phyloP scores from a whole-genome alignment of 2,888 invertebrate species.

The Himalopsyche japonica region DNA sequence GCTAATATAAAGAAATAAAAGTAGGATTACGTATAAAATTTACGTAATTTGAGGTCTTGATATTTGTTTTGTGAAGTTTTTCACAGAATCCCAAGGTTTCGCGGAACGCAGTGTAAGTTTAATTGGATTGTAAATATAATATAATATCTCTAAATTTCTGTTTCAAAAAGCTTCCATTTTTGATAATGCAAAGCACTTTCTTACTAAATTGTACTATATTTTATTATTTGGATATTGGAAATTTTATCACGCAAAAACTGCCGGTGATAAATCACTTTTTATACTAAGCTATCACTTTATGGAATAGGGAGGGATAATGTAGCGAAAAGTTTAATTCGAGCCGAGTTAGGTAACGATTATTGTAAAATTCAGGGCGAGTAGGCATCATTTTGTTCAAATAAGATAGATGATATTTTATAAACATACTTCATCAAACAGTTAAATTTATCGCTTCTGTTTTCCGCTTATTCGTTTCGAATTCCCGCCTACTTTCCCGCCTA shows the following conservation, averaged over 20 bases:
- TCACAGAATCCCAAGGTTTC: too few species aligned
- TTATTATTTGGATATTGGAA: neutral
- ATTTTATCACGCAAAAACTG: neutral
- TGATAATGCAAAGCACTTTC: too few species aligned
- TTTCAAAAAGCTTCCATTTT: too few species aligned
- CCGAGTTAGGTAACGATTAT: neutral
- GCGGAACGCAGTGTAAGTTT: too few species aligned
- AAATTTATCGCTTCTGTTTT: neutral
- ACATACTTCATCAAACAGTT: conserved; percentile 1
- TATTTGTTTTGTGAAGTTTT: too few species aligned
- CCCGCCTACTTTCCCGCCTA: neutral
- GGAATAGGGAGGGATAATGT: neutral
- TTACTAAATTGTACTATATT: too few species aligned
- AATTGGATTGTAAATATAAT: too few species aligned
- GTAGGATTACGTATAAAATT: too few species aligned
- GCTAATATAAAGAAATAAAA: too few species aligned
- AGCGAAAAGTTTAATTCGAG: neutral
- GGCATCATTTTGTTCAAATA: neutral
- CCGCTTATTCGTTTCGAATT: neutral
- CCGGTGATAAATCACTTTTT: neutral
- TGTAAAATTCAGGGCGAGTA: neutral
- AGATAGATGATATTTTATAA: neutral
- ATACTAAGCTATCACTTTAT: neutral
- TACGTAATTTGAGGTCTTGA: too few species aligned
- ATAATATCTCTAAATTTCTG: too few species aligned